Evolutionary conservation across 2,797 vertebrate species (phyloP).

Genomic region (Anolis apletophallus): DNA sequence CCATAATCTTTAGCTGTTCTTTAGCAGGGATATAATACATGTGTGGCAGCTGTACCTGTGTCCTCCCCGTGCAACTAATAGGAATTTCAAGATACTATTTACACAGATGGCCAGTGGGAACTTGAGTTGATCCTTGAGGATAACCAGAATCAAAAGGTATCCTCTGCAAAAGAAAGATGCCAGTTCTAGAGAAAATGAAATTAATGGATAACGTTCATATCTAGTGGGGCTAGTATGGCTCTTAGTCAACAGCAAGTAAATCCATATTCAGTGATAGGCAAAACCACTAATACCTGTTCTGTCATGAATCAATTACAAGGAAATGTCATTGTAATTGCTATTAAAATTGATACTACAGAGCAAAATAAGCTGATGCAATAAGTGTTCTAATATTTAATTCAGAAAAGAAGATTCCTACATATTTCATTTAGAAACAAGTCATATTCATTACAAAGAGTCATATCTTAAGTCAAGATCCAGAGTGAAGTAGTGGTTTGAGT

Average conservation of each 20-base stretch:
- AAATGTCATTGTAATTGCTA: not conserved
- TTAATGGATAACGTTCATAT: not conserved
- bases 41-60: not conserved
- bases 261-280: not conserved
- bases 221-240: not conserved
- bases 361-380: not conserved
- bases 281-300: not conserved
- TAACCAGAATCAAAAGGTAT: too few relatives aligned
- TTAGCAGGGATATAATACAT: not conserved
- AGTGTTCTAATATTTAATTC: not conserved
- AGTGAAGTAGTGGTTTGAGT: too few relatives aligned
- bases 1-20: not conserved
- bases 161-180: not conserved
- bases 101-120: not conserved
- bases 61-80: not conserved
- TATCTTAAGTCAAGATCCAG: too few relatives aligned
- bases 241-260: not conserved
- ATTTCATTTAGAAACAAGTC: not conserved
- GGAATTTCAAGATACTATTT: not conserved
- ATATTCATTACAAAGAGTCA: not conserved
- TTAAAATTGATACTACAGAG: not conserved
- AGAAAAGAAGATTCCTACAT: not conserved
- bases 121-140: not conserved
- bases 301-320: too few relatives aligned
- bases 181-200: not conserved